These are phyloP conservation scores for Theristicus caerulescens DNA, from an alignment of 2,113 vertebrate genomes.

Conservation along the genomic window DNA sequence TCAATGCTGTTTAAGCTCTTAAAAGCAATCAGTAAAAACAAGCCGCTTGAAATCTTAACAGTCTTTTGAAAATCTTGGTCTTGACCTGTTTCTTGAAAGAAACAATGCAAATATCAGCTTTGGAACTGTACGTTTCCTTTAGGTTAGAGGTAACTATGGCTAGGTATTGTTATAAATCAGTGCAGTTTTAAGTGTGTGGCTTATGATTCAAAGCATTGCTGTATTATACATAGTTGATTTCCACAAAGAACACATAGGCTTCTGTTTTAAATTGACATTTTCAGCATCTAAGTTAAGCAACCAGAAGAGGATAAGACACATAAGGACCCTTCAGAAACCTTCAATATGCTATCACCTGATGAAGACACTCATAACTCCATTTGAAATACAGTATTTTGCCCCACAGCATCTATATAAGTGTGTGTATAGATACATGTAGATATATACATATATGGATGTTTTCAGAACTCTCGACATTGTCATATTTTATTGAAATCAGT, in stretches of 20 bases:
- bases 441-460: neutral
- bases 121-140: neutral
- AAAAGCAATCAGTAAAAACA: neutral
- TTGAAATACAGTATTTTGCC: neutral
- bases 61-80: neutral
- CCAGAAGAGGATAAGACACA: neutral
- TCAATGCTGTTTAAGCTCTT: neutral
- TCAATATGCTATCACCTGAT: neutral
- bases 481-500: neutral
- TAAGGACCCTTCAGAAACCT: neutral
- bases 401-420: neutral
- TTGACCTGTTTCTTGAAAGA: neutral
- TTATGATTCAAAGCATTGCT: neutral
- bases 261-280: neutral
- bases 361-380: neutral
- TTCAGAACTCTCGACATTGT: neutral
- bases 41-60: neutral
- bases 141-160: neutral
- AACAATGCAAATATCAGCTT: neutral
- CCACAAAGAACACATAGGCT: neutral
- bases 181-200: neutral
- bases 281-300: neutral
- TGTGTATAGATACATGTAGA: neutral
- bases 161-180: neutral
- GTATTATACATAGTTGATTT: neutral